A percentile compares a stretch with the other conserved stretches of the same genome.
Evolutionary conservation across 1,140 invertebrate species (phyloP).

Genomic region (Lanistes nyassanus): DNA sequence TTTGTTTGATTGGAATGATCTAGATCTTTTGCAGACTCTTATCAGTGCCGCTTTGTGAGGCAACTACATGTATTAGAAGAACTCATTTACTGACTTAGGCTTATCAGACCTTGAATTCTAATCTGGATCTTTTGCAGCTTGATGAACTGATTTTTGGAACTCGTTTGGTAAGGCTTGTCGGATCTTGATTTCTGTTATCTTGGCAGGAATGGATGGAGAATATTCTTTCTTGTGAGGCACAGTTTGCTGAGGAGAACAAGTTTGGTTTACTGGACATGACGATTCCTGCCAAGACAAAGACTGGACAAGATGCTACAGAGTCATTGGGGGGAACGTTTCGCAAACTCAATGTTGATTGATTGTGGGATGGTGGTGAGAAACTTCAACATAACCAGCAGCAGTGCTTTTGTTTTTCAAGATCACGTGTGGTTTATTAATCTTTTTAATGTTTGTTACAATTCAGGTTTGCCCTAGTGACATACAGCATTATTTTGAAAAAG

Average conservation of each 20-base stretch:
- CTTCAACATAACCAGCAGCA: too few species aligned
- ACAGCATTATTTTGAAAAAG: too few species aligned
- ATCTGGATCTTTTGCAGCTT: neutral
- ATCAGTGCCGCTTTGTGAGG: too few species aligned
- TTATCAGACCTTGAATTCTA: neutral
- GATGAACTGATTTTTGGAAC: neutral
- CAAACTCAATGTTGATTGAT: conserved; percentile 39
- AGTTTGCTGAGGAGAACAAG: conserved; percentile 46
- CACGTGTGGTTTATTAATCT: too few species aligned
- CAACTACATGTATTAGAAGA: too few species aligned
- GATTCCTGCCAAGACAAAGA: conserved; percentile 13
- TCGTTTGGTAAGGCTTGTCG: neutral
- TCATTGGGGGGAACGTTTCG: conserved; percentile 38
- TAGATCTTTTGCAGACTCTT: too few species aligned
- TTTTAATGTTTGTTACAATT: too few species aligned
- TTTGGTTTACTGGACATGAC: conserved; percentile 34
- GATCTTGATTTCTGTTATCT: conserved; percentile 7
- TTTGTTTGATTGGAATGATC: too few species aligned
- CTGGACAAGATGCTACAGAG: conserved; percentile 37
- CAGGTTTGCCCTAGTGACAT: too few species aligned
- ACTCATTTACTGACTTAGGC: neutral
- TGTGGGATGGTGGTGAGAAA: conserved; percentile 21
- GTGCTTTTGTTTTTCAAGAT: too few species aligned
- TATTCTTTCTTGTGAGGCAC: conserved; percentile 37
- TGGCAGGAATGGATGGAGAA: conserved; percentile 39